Conservation (phyloP, 2,797 vertebrate species). For the Holocentrus rufus region DNA sequence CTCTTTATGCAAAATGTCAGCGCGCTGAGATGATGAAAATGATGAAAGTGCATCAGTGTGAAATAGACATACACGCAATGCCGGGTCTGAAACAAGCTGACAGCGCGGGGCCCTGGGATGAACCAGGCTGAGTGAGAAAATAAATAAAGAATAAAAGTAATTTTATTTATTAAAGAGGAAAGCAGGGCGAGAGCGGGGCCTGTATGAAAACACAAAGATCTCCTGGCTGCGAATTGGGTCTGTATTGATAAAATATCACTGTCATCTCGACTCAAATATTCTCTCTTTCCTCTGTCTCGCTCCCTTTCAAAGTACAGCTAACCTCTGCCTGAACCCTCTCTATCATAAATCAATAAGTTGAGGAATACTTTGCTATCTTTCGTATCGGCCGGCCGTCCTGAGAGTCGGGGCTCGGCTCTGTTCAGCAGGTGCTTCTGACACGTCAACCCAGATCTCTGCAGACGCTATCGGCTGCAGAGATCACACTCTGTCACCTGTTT, state of each 20-base stretch:
- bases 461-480: constrained; percentile 19
- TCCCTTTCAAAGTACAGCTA: constrained; percentile 45
- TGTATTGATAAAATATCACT: constrained; percentile 71
- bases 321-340: constrained; percentile 70
- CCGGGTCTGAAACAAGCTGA: constrained; percentile 36
- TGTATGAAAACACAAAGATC: constrained; percentile 49
- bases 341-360: constrained; percentile 63
- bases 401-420: constrained; percentile 14
- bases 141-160: constrained; percentile 66
- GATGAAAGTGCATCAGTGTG: constrained; percentile 65
- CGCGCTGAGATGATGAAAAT: constrained; percentile 61
- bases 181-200: constrained; percentile 36
- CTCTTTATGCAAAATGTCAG: constrained; percentile 67
- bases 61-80: constrained; percentile 56
- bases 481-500: constrained; percentile 49
- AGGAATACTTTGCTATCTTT: constrained; percentile 48
- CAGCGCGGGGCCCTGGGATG: constrained; percentile 34
- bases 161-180: constrained; percentile 73
- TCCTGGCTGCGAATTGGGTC: constrained; percentile 41
- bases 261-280: constrained; percentile 52
- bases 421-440: constrained; percentile 42
- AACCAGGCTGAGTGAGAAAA: constrained; percentile 31
- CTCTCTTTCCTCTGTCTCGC: constrained; percentile 44
- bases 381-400: constrained; percentile 14
- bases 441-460: constrained; percentile 46